Conservation (phyloP, 2,113 vertebrate genomes). For the Alligator mississippiensis region DNA sequence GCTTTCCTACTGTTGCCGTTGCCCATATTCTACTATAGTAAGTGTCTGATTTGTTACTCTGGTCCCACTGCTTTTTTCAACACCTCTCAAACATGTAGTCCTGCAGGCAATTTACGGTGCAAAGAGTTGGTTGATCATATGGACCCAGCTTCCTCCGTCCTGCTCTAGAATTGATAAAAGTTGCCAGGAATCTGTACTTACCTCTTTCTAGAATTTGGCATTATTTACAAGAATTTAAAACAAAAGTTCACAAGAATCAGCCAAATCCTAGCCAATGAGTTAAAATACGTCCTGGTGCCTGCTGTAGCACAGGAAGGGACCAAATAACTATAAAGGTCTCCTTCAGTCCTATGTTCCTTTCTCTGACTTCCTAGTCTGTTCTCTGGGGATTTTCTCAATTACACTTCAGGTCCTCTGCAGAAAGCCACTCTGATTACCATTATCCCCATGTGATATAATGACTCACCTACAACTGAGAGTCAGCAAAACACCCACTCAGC, state of each 20-base stretch:
- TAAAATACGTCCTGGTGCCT: too few relatives aligned
- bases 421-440: background rate
- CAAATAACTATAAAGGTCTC: too few relatives aligned
- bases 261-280: background rate
- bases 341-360: too few relatives aligned
- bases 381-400: background rate
- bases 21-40: background rate
- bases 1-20: background rate
- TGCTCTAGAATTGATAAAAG: background rate
- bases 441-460: too few relatives aligned
- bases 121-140: background rate
- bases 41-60: background rate
- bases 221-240: background rate
- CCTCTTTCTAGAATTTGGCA: background rate
- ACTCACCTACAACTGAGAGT: too few relatives aligned
- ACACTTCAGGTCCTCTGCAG: background rate
- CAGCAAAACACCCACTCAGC: too few relatives aligned
- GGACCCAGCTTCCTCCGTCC: background rate
- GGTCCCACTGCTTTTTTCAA: background rate
- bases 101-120: background rate
- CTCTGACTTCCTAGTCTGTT: background rate
- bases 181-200: background rate
- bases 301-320: too few relatives aligned
- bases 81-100: background rate
- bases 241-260: background rate